Evolutionary conservation across 2,797 vertebrate genomes (phyloP).

Genomic region (Aplochiton taeniatus): DNA sequence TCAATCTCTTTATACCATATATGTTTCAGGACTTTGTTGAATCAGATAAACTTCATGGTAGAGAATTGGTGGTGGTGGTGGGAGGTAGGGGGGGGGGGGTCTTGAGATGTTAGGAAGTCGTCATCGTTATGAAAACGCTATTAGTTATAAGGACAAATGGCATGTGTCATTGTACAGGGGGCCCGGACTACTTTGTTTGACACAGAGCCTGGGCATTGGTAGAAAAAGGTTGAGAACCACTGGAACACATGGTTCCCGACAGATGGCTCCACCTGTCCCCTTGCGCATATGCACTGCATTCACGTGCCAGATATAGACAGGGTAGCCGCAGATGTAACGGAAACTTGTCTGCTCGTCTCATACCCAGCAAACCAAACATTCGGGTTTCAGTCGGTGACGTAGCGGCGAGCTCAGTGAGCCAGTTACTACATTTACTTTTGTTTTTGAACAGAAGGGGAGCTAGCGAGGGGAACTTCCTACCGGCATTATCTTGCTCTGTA

Average conservation of each 20-base stretch:
- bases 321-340: constrained; percentile 4
- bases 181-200: too few species aligned
- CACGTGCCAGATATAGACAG: constrained; percentile 11
- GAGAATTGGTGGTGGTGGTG: too few species aligned
- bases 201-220: too few species aligned
- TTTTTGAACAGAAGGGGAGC: constrained; percentile 22
- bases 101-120: too few species aligned
- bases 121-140: too few species aligned
- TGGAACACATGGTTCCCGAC: background rate
- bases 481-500: constrained; percentile 58
- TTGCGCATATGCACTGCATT: constrained; percentile 18
- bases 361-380: background rate
- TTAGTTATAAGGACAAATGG: too few species aligned
- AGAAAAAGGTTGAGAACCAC: too few species aligned
- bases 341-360: background rate
- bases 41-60: too few species aligned
- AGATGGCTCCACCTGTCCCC: constrained; percentile 8
- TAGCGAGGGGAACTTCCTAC: constrained; percentile 44
- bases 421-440: constrained; percentile 49
- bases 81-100: too few species aligned
- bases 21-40: too few species aligned
- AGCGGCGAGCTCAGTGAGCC: constrained; percentile 51
- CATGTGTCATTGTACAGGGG: too few species aligned
- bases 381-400: constrained; percentile 69
- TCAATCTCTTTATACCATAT: too few species aligned